Evolutionary conservation across 2,797 vertebrate genomes (phyloP).

Genomic region (Liasis olivaceus): DNA sequence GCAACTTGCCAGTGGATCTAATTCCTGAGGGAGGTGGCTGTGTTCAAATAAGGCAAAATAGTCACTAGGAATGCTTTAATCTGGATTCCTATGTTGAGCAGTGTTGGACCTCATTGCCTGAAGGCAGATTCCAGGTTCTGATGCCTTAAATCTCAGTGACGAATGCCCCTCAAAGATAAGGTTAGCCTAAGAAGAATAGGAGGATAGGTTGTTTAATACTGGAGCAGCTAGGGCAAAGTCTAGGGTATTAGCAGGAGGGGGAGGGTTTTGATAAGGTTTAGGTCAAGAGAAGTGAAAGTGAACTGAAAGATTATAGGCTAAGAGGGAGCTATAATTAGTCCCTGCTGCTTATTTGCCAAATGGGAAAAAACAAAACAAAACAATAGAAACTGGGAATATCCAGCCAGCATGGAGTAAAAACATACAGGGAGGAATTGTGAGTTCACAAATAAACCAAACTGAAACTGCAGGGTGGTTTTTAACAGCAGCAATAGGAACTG

Average conservation of each 20-base stretch:
- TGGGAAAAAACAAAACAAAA: not conserved
- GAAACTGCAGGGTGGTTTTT: not conserved
- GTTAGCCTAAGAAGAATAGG: constrained; percentile 44
- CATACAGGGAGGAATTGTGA: not conserved
- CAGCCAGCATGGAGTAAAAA: not conserved
- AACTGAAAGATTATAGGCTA: constrained; percentile 1
- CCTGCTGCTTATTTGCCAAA: accelerated
- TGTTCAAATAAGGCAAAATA: not conserved
- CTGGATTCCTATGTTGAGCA: not conserved
- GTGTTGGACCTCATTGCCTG: not conserved
- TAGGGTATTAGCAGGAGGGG: not conserved
- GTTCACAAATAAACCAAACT: not conserved
- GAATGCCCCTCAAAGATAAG: constrained; percentile 65
- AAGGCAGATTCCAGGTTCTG: not conserved
- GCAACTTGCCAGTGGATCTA: not conserved
- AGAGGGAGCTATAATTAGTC: accelerated
- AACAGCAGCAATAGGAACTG: not conserved
- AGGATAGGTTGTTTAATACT: constrained; percentile 54
- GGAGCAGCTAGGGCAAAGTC: constrained; percentile 9
- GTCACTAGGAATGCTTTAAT: not conserved
- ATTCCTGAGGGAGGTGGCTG: not conserved
- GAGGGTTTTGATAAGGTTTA: constrained; percentile 13
- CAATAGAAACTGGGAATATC: not conserved
- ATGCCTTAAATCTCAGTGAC: constrained; percentile 60
- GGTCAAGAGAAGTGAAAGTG: not conserved